Base-by-base conservation (phyloP, 1,140 invertebrate species). In the Meloidogyne floridensis region DNA sequence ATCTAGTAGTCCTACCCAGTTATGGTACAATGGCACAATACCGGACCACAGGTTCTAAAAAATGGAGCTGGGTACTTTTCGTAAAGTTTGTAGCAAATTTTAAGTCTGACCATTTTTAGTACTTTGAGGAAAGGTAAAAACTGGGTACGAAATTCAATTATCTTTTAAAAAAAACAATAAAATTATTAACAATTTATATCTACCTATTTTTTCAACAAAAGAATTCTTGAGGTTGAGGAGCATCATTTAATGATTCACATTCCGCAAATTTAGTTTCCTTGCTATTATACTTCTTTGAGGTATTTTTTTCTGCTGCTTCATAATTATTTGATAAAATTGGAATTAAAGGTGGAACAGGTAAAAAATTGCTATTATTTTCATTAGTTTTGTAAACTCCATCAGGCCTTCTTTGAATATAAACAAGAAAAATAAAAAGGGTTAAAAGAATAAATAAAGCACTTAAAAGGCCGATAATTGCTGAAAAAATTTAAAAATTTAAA, bases 331-430 rank as follows among this genome's bases (percentile, higher is more conserved):
- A n/a, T 18, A 65, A n/a, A 65, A 18, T 65, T n/a, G 59, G n/a
- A 65, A 65, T 65, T 65, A 65, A 18, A 8, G 59, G 59, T 65
- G 59, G 59, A 18, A 65, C 59, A 65, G 59, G 59, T 65, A n/a
- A 15, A 65, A 65, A 65, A 65, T n/a, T 65, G 15, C 7, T n/a
- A 8, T 77, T 77, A 11, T 81, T 80, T 71, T 86, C 85, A 43
- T 86, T 85, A 15, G 85, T 86, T 71, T 86, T 86, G 77, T 86
- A 86, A 32, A 86, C 85, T 11, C 85, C 85, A 75, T 86, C 85
- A 18, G 85, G 86, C 53, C 86, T 69, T 7, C 18, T 65, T 54
- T 83, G 74, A 6, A 87, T 20, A 81, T 86, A 86, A 47, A 81
- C 80, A n/a, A 86, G 79, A 72, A 87, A 81, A 7, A 85, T 59